Conservation (phyloP, 2,888 invertebrate genomes). For the Drosophila mayaguana region DNA sequence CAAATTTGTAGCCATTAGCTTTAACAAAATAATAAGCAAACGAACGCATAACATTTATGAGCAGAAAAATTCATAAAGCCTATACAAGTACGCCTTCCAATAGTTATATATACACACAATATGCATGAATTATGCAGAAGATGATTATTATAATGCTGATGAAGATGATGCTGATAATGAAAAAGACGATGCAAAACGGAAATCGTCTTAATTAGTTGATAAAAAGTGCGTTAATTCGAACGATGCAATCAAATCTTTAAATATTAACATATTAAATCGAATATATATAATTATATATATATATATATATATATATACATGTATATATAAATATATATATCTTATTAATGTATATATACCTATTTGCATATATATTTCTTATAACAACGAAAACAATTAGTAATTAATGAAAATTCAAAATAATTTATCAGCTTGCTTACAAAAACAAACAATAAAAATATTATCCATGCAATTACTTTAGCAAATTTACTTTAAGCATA, state of each 20-base stretch:
- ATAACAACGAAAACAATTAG: constrained; percentile 49
- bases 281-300: constrained; percentile 32
- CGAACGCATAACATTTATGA: constrained; percentile 59
- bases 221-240: constrained; percentile 67
- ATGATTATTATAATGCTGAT: constrained; percentile 19
- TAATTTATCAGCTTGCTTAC: constrained; percentile 54
- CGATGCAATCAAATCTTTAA: constrained; percentile 73
- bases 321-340: constrained; percentile 12
- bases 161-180: constrained; percentile 8
- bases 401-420: constrained; percentile 18
- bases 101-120: constrained; percentile 62
- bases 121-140: constrained; percentile 27
- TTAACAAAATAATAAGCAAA: constrained; percentile 48
- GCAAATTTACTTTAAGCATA: constrained; percentile 66
- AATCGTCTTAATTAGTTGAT: constrained; percentile 34
- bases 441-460: constrained; percentile 32
- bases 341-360: constrained; percentile 19
- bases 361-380: constrained; percentile 59
- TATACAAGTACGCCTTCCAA: constrained; percentile 76
- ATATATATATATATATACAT: constrained; percentile 33
- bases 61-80: constrained; percentile 61
- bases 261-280: constrained; percentile 27
- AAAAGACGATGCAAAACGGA: constrained; percentile 18
- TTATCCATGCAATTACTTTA: constrained; percentile 74
- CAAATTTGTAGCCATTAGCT: constrained; percentile 69